Evolutionary conservation across 2,888 invertebrate species (phyloP), one percentile per base, ranked within the genome.

Genomic region (Petrolisthes cinctipes): DNA sequence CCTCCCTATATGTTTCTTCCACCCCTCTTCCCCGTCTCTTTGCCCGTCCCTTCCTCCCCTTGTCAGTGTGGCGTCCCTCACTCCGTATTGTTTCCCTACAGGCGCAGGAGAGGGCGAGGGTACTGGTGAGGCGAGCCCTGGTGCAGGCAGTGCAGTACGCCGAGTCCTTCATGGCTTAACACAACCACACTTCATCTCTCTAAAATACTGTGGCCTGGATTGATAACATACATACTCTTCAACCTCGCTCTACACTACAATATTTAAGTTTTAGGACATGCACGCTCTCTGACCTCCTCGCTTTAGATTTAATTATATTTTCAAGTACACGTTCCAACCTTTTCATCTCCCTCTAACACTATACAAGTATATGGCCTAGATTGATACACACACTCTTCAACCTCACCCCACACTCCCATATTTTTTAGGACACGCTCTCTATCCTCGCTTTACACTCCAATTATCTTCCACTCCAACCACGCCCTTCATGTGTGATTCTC

Each of bases 21-120:
- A 11, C 37, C 54, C 53, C 23, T 11, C 9, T 53, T n/a, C 11
- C 53, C 23, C 51, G 11, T 53, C 51, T 11, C 14, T n/a, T 7
- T 53, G 51, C 53, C 51, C 78, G 6, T 23, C 23, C 53, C 53
- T 78, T 53, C 51, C 37, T 78, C n/a, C 51, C 78, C 53, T 11
- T 51, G 53, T 51, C n/a, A 20, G 23, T 9, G 5, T n/a, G 4
- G 66, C 11, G 17, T 53, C 53, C 17, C 53, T 79, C 9, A 7
- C 54, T 79, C 9, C 17, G 61, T 73, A 73, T 20, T 73, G 20
- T 76, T n/a, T 76, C 76, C 80, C 83, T 23, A 71, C 83, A 87
- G 87, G 87, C 83, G 14, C 83, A 80, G 51, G 87, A 87, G 23
- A 79, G 87, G 23, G 73, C 87, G 5, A 53, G 80, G 54, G 53